Conservation (phyloP, 2,113 vertebrate species). For the Salminus brasiliensis region DNA sequence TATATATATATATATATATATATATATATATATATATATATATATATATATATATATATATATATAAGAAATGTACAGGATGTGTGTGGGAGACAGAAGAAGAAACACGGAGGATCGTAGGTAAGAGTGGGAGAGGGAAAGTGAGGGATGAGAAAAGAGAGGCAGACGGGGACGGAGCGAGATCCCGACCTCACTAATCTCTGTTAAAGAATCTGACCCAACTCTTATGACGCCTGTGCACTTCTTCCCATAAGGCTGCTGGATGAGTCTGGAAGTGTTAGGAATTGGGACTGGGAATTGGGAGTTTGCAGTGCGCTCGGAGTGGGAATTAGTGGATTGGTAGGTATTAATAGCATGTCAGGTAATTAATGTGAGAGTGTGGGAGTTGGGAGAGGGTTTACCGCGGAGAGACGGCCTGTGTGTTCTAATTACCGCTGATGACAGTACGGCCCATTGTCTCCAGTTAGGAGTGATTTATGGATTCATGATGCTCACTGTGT, state of each 20-base stretch:
- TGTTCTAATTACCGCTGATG: constrained; percentile 22
- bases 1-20: no score
- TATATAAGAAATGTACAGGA: neutral
- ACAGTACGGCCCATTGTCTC: neutral
- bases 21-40: no score
- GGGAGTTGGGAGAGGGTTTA: neutral
- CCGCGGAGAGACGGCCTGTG: neutral
- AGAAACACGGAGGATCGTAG: no score
- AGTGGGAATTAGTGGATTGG: constrained; percentile 19
- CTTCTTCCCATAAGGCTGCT: no score
- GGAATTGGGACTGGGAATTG: neutral
- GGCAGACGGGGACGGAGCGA: neutral
- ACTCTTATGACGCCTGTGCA: neutral
- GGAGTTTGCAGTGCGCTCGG: constrained; percentile 5
- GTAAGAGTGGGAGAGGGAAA: neutral
- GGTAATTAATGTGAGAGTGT: constrained; percentile 24
- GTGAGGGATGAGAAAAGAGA: neutral
- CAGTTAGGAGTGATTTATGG: neutral
- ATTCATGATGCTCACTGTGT: neutral
- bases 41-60: no score
- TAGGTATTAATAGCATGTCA: constrained; percentile 10
- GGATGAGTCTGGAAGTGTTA: no score
- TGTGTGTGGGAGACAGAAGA: neutral
- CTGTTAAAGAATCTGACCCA: constrained; percentile 12
- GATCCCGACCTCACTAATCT: constrained; percentile 11